A percentile compares a stretch with the other conserved stretches of the same genome.
These are phyloP conservation scores for Pandemis heparana DNA, from an alignment of 2,888 invertebrate genomes.

Conservation along the genomic window DNA sequence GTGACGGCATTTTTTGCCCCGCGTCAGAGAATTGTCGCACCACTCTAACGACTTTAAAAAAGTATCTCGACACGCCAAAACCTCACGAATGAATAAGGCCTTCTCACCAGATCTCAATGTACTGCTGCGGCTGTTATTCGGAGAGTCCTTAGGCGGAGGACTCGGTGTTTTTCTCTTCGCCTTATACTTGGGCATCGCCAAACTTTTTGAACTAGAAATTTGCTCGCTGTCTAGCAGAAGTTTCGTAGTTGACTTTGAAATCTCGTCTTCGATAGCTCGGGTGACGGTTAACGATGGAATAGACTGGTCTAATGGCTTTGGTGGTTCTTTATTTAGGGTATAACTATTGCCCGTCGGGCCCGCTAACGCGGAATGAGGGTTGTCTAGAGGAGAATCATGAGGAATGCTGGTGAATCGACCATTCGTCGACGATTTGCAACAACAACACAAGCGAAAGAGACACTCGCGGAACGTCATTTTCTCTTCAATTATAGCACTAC, in stretches of 20 bases:
- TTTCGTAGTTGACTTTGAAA: conserved; percentile 65
- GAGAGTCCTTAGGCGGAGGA: conserved; percentile 54
- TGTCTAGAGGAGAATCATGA: conserved; percentile 57
- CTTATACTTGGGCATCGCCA: conserved; percentile 49
- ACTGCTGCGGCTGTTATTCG: conserved; percentile 61
- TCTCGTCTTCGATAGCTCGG: conserved; percentile 59
- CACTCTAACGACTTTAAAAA: conserved; percentile 80
- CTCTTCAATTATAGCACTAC: conserved; percentile 49
- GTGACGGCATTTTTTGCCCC: conserved; percentile 72
- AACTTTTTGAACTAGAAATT: conserved; percentile 57
- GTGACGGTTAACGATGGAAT: conserved; percentile 53
- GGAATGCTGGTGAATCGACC: conserved; percentile 47
- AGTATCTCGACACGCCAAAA: conserved; percentile 74
- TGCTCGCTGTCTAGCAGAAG: conserved; percentile 67
- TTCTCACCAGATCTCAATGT: conserved; percentile 79
- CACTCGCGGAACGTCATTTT: conserved; percentile 57
- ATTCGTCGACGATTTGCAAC: conserved; percentile 54
- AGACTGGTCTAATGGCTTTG: conserved; percentile 43
- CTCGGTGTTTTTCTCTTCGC: conserved; percentile 49
- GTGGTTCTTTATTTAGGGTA: conserved; percentile 58
- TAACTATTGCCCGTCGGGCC: conserved; percentile 69
- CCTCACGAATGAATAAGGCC: conserved; percentile 76
- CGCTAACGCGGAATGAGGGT: conserved; percentile 66
- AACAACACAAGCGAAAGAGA: conserved; percentile 57
- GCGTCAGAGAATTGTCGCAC: conserved; percentile 80